phyloP scores from a whole-genome alignment of 2,113 vertebrate species.

The Apodemus speciosus region DNA sequence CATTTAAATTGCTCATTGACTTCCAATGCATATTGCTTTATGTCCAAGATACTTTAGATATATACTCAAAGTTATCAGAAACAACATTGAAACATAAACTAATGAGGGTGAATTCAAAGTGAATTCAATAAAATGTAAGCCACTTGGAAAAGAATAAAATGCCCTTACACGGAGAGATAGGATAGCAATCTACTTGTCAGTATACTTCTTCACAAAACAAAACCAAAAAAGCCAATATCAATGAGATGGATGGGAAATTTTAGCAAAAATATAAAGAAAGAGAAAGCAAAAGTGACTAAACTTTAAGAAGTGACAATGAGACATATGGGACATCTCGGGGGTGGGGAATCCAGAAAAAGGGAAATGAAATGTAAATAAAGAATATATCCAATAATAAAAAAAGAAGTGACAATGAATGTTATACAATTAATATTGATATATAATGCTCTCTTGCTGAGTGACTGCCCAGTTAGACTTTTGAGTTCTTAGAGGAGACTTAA shows the following conservation, averaged over 20 bases:
- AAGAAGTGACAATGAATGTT: too few relatives aligned
- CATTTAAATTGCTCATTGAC: background rate
- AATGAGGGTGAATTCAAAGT: background rate
- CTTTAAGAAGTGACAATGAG: constrained; percentile 15
- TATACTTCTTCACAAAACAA: constrained; percentile 11
- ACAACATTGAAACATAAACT: background rate
- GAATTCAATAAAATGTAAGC: background rate
- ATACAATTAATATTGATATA: background rate
- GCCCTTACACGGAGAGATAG: background rate
- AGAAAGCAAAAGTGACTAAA: background rate
- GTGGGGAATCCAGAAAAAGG: too few relatives aligned
- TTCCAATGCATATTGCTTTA: background rate
- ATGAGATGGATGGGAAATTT: constrained; percentile 13
- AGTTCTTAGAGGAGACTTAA: background rate
- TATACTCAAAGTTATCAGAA: background rate
- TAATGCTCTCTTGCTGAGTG: background rate
- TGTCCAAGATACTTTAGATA: background rate
- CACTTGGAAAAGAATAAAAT: background rate
- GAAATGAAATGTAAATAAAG: too few relatives aligned
- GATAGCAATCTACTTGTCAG: background rate
- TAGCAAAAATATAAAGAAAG: background rate
- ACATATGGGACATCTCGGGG: too few relatives aligned
- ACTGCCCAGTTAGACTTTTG: background rate
- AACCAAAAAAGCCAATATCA: background rate
- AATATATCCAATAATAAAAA: too few relatives aligned